Evolutionary conservation across 2,113 vertebrate species (phyloP).

Genomic region (Propithecus coquereli): DNA sequence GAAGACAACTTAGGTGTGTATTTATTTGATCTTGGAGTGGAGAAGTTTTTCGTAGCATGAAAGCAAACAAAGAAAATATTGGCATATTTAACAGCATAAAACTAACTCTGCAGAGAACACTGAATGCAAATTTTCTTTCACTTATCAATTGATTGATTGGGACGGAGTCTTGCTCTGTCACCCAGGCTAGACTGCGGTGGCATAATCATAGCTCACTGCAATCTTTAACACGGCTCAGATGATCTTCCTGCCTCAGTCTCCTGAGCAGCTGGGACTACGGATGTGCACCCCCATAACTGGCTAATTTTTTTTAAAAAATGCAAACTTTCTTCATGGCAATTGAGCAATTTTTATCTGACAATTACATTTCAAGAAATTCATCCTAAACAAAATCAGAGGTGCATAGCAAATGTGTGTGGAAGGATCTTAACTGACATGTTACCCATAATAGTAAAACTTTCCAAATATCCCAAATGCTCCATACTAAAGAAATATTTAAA

Average conservation of each 20-base stretch:
- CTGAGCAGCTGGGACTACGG: too few species aligned
- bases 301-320: too few species aligned
- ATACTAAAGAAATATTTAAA: neutral
- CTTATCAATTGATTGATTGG: too few species aligned
- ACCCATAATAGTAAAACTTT: neutral
- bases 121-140: neutral
- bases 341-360: neutral
- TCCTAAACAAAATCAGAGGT: neutral
- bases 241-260: too few species aligned
- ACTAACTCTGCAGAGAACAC: neutral
- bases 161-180: too few species aligned
- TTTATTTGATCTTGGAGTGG: neutral
- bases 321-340: neutral
- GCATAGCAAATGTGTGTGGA: neutral
- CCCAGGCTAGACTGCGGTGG: too few species aligned
- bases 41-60: neutral
- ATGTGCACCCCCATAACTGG: too few species aligned
- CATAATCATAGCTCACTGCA: too few species aligned
- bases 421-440: neutral
- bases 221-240: too few species aligned
- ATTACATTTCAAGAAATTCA: neutral
- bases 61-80: neutral
- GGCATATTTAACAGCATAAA: neutral
- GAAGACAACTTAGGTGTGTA: neutral
- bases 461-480: neutral